Conservation (phyloP, 1,140 invertebrate species). For the Elymnias hypermnestra region DNA sequence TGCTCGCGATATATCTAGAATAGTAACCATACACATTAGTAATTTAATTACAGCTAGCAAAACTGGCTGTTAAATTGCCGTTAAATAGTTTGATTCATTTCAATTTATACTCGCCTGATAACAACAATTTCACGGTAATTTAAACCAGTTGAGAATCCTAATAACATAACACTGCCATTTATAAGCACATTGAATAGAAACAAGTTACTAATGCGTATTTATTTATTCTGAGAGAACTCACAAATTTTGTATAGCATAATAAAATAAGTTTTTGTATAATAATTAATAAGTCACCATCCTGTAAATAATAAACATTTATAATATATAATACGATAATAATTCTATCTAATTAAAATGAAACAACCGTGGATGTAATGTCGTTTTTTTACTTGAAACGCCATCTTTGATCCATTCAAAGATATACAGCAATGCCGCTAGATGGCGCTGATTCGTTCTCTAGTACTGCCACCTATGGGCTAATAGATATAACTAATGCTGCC, state of each 20-base stretch:
- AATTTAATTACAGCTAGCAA: conserved; percentile 1
- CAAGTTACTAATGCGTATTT: neutral
- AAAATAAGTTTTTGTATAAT: conserved; percentile 12
- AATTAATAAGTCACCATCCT: conserved; percentile 17
- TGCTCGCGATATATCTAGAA: conserved; percentile 6
- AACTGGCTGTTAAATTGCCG: conserved; percentile 10
- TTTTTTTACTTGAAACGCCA: conserved; percentile 12
- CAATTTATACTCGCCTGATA: no score
- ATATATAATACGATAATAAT: neutral
- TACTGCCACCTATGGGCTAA: conserved; percentile 26
- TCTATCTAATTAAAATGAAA: neutral
- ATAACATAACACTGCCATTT: conserved; percentile 6
- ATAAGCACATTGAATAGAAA: neutral
- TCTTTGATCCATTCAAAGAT: no score
- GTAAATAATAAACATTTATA: conserved; percentile 14
- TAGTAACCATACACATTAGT: conserved; percentile 10
- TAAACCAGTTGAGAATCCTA: no score
- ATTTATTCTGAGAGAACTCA: neutral
- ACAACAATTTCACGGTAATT: no score
- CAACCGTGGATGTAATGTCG: no score
- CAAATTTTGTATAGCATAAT: conserved; percentile 12
- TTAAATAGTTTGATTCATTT: conserved; percentile 7
- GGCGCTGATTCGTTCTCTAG: conserved; percentile 8
- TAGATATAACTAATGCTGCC: conserved; percentile 30
- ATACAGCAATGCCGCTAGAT: conserved; percentile 12